Conservation (phyloP, 2,797 vertebrate species). For the Harpagifer antarcticus region DNA sequence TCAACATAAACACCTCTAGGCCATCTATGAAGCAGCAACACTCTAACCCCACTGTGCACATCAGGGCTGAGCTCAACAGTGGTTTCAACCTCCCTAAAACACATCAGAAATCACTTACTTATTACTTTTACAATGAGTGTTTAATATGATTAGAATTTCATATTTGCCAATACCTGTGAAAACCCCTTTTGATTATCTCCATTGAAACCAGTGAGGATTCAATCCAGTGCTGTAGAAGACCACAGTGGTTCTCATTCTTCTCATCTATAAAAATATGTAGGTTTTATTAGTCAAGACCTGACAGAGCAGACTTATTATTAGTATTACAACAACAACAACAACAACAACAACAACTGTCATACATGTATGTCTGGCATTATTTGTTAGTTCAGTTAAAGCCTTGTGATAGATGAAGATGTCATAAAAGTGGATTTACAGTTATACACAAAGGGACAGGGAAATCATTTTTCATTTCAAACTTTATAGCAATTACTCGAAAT, state of each 20-base stretch:
- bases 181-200: slow-evolving; percentile 89
- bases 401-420: background rate
- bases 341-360: background rate
- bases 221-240: slow-evolving; percentile 63
- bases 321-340: no score
- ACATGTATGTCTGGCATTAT: background rate
- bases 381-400: background rate
- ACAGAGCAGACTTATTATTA: background rate
- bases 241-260: slow-evolving; percentile 62
- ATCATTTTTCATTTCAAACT: background rate
- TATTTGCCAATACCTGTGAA: slow-evolving; percentile 88
- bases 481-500: background rate
- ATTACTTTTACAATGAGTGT: background rate
- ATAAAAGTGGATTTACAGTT: no score
- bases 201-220: slow-evolving; percentile 79
- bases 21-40: slow-evolving; percentile 84
- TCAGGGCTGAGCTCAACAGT: slow-evolving; percentile 78
- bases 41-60: slow-evolving; percentile 64
- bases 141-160: background rate
- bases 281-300: background rate
- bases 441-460: background rate
- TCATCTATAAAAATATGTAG: slow-evolving; percentile 68
- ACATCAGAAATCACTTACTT: background rate
- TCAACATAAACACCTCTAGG: slow-evolving; percentile 91
- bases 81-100: slow-evolving; percentile 88